Conservation (phyloP, 2,888 invertebrate genomes). For the Brachylomia viminalis region DNA sequence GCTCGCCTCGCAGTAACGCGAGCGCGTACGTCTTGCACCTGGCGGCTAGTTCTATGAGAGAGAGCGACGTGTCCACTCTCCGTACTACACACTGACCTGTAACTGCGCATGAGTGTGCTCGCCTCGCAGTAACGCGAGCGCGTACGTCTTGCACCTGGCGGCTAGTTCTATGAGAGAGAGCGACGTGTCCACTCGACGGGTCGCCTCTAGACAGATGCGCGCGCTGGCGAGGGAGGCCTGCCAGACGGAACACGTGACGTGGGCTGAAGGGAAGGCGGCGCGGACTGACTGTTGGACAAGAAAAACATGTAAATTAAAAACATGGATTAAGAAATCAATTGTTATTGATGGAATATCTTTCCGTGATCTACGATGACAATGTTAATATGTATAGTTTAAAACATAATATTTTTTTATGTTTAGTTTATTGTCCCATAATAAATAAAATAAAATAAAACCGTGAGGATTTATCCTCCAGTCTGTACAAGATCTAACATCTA, state of each 20-base stretch:
- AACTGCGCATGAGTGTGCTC: slow-evolving; percentile 28
- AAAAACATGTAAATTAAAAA: background rate
- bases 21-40: no score
- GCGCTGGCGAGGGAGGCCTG: slow-evolving; percentile 82
- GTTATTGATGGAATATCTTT: background rate
- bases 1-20: no score
- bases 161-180: slow-evolving; percentile 75
- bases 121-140: slow-evolving; percentile 68
- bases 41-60: no score
- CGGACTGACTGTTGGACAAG: slow-evolving; percentile 76
- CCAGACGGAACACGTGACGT: slow-evolving; percentile 88
- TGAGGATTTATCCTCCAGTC: no score
- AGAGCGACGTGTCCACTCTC: no score
- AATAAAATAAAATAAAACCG: no score
- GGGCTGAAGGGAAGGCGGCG: slow-evolving; percentile 83
- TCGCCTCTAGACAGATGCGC: slow-evolving; percentile 66
- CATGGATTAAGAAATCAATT: no score
- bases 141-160: slow-evolving; percentile 83
- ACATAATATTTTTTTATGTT: no score
- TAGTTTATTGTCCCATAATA: no score
- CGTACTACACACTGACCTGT: slow-evolving; percentile 11
- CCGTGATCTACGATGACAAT: background rate
- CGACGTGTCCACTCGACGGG: slow-evolving; percentile 63
- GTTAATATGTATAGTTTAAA: no score
- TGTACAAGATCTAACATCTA: no score